A percentile compares a stretch with the other conserved stretches of the same genome.
Evolutionary conservation across 1,140 invertebrate species (phyloP).

Genomic region (Monochamus saltuarius): DNA sequence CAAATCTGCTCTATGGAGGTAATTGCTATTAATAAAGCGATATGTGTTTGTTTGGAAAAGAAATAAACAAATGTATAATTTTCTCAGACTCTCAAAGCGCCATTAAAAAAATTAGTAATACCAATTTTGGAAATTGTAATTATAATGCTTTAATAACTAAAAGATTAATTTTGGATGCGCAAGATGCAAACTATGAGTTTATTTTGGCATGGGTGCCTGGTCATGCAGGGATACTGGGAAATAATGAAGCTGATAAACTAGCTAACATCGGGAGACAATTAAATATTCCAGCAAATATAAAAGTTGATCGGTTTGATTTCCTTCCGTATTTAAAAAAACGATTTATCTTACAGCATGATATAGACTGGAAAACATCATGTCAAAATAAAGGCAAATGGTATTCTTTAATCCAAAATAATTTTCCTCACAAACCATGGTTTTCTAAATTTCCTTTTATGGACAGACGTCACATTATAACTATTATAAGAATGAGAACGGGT

Average conservation of each 20-base stretch:
- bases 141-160: conserved; percentile 11
- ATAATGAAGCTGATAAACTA: conserved; percentile 9
- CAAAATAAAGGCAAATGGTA: too few species aligned
- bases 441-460: conserved; percentile 2
- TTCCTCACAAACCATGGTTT: conserved; percentile 5
- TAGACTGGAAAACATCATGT: too few species aligned
- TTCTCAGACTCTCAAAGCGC: conserved; percentile 24
- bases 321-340: too few species aligned
- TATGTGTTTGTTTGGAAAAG: conserved; percentile 8
- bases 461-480: conserved; percentile 14
- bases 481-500: conserved; percentile 21
- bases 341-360: too few species aligned
- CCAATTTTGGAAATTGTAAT: not conserved
- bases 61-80: conserved; percentile 17
- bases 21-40: too few species aligned
- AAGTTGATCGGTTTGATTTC: not conserved
- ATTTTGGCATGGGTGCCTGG: conserved; percentile 20
- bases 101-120: conserved; percentile 16
- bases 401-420: conserved; percentile 2
- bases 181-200: not conserved
- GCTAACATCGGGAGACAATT: conserved; percentile 14
- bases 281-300: conserved; percentile 10
- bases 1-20: too few species aligned
- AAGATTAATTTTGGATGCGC: conserved; percentile 7
- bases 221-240: conserved; percentile 12